These are phyloP conservation scores for Polypterus bichir DNA, from an alignment of 2,113 vertebrate species.

Conservation along the genomic window DNA sequence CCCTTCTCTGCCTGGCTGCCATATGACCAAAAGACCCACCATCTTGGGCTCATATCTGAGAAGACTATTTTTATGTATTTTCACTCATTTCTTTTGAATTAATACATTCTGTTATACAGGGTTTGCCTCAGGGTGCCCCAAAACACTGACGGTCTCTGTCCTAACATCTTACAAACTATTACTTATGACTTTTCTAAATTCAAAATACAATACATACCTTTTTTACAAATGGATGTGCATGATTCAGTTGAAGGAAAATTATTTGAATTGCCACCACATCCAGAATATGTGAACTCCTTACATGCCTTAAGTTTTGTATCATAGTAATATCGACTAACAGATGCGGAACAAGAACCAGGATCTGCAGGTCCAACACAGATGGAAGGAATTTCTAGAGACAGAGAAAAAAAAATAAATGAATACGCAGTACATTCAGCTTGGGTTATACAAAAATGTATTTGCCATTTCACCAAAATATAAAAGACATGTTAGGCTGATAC, in stretches of 20 bases:
- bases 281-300: slow-evolving; percentile 66
- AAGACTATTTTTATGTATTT: too few species aligned
- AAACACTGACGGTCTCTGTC: too few species aligned
- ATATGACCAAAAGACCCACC: too few species aligned
- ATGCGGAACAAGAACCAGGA: slow-evolving; percentile 65
- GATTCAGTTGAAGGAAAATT: slow-evolving; percentile 60
- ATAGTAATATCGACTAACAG: slow-evolving; percentile 74
- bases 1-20: too few species aligned
- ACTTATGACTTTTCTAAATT: too few species aligned
- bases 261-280: slow-evolving; percentile 82
- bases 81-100: too few species aligned
- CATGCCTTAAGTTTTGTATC: slow-evolving; percentile 55
- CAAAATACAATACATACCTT: slow-evolving; percentile 39
- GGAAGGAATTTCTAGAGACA: slow-evolving; percentile 47
- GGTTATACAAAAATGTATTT: neutral
- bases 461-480: neutral
- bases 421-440: neutral
- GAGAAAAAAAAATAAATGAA: neutral
- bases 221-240: slow-evolving; percentile 60
- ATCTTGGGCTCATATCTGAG: too few species aligned
- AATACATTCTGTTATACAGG: too few species aligned
- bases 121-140: too few species aligned
- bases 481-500: too few species aligned
- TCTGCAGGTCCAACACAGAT: slow-evolving; percentile 68
- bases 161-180: too few species aligned